A percentile compares a stretch with the other conserved stretches of the same genome.
Conservation (phyloP, 30 jellyfish, hydroid and myxozoan genomes). For the Chironex yamaguchii region DNA sequence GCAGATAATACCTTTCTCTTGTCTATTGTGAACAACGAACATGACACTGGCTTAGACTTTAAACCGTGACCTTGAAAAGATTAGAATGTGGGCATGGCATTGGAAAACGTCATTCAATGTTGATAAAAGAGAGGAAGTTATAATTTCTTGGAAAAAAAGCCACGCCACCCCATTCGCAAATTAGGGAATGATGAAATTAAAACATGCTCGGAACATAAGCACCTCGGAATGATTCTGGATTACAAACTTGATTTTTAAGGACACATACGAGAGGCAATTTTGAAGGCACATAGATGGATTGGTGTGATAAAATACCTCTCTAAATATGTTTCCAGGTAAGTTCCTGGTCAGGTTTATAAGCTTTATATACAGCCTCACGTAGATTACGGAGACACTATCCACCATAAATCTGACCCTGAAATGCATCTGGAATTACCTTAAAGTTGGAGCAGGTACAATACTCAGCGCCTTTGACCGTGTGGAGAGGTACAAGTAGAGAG, state of each 20-base stretch:
- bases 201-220: constrained; percentile 24
- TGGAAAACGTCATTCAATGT: constrained; percentile 10
- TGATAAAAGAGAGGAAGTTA: background rate
- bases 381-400: constrained; percentile 6
- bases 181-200: constrained; percentile 16
- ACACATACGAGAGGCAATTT: background rate
- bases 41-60: constrained; percentile 9
- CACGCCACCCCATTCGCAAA: constrained; percentile 1
- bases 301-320: constrained; percentile 12
- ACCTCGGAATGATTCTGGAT: constrained; percentile 13
- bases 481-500: constrained; percentile 4
- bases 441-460: constrained; percentile 6
- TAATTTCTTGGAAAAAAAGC: constrained; percentile 17
- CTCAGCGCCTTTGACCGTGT: constrained; percentile 26
- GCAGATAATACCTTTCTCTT: constrained; percentile 12
- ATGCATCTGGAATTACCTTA: constrained; percentile 5
- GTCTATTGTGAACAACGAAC: constrained; percentile 1
- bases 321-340: constrained; percentile 4
- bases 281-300: constrained; percentile 18
- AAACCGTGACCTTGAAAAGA: constrained; percentile 7
- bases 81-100: constrained; percentile 9
- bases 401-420: constrained; percentile 12
- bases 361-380: background rate
- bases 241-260: constrained; percentile 1
- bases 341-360: constrained; percentile 9